Percentiles rank a stretch among this genome's conserved stretches.
These are phyloP conservation scores for Pogonus chalceus DNA, from an alignment of 1,140 invertebrate species.

Conservation along the genomic window DNA sequence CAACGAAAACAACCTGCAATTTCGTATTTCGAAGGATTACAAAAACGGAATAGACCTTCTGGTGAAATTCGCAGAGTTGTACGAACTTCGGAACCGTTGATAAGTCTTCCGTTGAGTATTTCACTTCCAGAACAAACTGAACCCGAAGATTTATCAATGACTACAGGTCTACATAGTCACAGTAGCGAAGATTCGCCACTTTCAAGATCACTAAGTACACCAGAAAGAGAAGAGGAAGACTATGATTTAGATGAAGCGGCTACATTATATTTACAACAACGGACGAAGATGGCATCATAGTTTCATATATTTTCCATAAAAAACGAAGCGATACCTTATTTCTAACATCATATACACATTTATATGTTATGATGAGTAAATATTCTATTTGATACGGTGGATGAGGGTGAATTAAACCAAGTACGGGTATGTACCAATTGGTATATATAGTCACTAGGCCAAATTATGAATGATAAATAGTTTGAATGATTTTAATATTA, in stretches of 20 bases:
- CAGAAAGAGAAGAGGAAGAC: slow-evolving; percentile 23
- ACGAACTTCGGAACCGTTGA: slow-evolving; percentile 28
- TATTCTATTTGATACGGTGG: too few relatives aligned
- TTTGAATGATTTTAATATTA: neutral
- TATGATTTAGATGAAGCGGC: slow-evolving; percentile 22
- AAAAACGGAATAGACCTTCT: slow-evolving; percentile 36
- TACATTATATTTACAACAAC: slow-evolving; percentile 22
- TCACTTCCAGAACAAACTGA: slow-evolving; percentile 72
- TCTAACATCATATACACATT: too few relatives aligned
- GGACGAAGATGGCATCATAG: slow-evolving; percentile 22
- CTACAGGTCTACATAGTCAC: slow-evolving; percentile 29
- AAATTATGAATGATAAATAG: neutral
- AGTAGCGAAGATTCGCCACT: slow-evolving; percentile 28
- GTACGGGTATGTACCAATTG: slow-evolving; percentile 4
- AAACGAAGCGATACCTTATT: too few relatives aligned
- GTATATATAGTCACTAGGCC: neutral
- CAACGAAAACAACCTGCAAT: too few relatives aligned
- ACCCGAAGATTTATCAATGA: slow-evolving; percentile 74
- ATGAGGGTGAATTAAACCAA: neutral
- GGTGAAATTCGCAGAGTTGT: slow-evolving; percentile 40
- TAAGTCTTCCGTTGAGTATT: slow-evolving; percentile 30
- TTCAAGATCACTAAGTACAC: slow-evolving; percentile 24
- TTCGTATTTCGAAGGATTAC: too few relatives aligned
- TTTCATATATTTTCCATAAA: slow-evolving; percentile 12
- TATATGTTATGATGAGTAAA: too few relatives aligned